These are phyloP conservation scores for Drosophila pruinosa DNA, from an alignment of 1,140 invertebrate species.

Conservation along the genomic window DNA sequence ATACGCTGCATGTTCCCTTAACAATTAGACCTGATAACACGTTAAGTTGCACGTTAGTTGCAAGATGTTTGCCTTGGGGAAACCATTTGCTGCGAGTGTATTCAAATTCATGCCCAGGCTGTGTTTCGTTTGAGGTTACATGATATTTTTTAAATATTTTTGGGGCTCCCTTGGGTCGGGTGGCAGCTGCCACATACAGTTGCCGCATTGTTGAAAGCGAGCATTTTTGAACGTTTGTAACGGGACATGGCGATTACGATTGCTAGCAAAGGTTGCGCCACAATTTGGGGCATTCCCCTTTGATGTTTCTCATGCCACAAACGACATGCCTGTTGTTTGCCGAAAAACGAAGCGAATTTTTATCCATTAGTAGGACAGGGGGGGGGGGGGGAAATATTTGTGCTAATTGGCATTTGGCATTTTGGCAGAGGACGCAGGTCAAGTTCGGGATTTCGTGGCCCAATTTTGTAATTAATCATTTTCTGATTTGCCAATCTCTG, in stretches of 20 bases:
- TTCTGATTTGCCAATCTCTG: slow-evolving; percentile 60
- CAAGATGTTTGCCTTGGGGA: too few species aligned
- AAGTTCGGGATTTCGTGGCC: neutral
- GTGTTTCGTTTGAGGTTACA: neutral
- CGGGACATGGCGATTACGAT: neutral
- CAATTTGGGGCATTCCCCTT: slow-evolving; percentile 13
- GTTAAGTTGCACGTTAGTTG: too few species aligned
- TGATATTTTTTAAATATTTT: neutral
- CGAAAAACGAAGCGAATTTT: slow-evolving; percentile 53
- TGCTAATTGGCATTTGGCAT: slow-evolving; percentile 72
- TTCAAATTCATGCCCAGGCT: too few species aligned
- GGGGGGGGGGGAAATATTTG: slow-evolving; percentile 59
- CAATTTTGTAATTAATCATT: slow-evolving; percentile 74
- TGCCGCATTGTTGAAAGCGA: neutral
- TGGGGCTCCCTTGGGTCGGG: neutral
- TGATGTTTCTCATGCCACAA: slow-evolving; percentile 45
- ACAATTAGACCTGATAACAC: too few species aligned
- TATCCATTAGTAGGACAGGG: slow-evolving; percentile 58
- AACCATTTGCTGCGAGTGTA: too few species aligned
- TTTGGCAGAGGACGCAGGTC: slow-evolving; percentile 10
- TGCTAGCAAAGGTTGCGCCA: neutral
- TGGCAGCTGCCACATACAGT: slow-evolving; percentile 3
- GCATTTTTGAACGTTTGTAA: neutral
- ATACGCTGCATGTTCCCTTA: too few species aligned
- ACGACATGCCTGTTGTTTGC: neutral